A percentile compares a stretch with the other conserved stretches of the same genome.
These are phyloP conservation scores for Temnopleurus reevesii DNA, from an alignment of 53 echinoderm and acorn worm genomes.

Conservation along the genomic window DNA sequence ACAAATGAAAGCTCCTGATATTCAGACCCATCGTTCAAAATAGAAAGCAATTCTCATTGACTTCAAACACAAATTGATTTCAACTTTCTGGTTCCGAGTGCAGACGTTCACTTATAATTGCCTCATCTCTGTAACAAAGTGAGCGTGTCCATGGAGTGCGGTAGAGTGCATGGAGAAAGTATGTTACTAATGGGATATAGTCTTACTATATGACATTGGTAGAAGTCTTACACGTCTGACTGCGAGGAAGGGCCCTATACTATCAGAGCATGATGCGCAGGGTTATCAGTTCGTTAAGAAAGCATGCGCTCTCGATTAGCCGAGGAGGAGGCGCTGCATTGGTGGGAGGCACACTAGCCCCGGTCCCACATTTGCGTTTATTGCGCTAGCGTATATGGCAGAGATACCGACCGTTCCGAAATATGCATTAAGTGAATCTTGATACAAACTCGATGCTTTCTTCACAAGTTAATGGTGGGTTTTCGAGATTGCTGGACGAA, in stretches of 20 bases:
- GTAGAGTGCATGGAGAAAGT: background rate
- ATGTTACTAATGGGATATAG: background rate
- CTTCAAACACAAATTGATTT: background rate
- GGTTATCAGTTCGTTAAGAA: background rate
- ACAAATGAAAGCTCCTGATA: background rate
- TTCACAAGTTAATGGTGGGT: too few relatives aligned
- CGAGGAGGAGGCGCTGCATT: too few relatives aligned
- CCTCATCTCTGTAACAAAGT: background rate
- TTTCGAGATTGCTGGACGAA: too few relatives aligned
- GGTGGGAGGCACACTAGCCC: too few relatives aligned
- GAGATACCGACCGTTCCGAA: too few relatives aligned
- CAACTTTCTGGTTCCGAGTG: background rate
- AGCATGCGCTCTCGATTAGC: background rate
- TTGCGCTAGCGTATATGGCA: too few relatives aligned
- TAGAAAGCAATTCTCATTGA: background rate
- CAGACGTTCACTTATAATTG: background rate
- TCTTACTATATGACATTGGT: background rate
- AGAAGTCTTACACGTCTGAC: background rate
- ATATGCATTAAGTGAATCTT: too few relatives aligned
- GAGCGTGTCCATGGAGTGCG: background rate
- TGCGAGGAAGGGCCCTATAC: background rate
- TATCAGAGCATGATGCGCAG: background rate
- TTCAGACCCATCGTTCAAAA: background rate
- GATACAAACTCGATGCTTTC: too few relatives aligned
- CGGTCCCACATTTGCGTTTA: too few relatives aligned